Percentiles rank a stretch among this genome's conserved stretches.
These are phyloP conservation scores for Drosophila kurseongensis DNA, from an alignment of 1,140 invertebrate species.

Conservation along the genomic window DNA sequence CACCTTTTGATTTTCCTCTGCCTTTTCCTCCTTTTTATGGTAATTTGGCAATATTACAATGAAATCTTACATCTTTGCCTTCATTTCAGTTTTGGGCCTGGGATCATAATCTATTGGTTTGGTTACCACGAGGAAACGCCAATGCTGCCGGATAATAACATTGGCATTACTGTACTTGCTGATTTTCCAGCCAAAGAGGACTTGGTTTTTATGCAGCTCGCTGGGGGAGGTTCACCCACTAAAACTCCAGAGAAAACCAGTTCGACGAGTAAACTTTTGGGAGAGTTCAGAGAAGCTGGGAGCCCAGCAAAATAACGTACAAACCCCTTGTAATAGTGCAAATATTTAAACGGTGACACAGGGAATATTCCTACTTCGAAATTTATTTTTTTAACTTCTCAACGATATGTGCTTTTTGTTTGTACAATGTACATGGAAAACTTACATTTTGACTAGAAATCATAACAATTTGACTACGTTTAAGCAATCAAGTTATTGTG, in stretches of 20 bases:
- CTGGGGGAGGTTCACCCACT: background rate
- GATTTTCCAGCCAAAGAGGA: slow-evolving; percentile 86
- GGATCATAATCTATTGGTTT: slow-evolving; percentile 98
- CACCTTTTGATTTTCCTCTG: too few species aligned
- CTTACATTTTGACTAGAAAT: background rate
- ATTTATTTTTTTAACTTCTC: background rate
- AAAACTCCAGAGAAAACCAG: background rate
- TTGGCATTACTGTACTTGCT: slow-evolving; percentile 88
- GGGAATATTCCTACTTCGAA: slow-evolving; percentile 1
- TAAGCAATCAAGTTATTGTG: background rate
- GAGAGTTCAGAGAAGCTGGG: background rate
- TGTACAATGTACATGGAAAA: background rate
- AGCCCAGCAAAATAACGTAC: background rate
- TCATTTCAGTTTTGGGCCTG: slow-evolving; percentile 92
- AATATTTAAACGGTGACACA: background rate
- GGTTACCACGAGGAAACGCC: slow-evolving; percentile 92
- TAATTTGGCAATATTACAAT: too few species aligned
- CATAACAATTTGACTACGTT: background rate
- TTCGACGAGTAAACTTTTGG: background rate
- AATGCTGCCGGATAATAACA: slow-evolving; percentile 86
- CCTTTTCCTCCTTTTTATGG: too few species aligned
- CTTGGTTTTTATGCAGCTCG: slow-evolving; percentile 74
- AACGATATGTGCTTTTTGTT: slow-evolving; percentile 16
- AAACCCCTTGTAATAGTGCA: background rate
- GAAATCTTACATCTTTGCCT: background rate